phyloP scores from a whole-genome alignment of 2,797 vertebrate species.

The Chromobotia macracanthus region DNA sequence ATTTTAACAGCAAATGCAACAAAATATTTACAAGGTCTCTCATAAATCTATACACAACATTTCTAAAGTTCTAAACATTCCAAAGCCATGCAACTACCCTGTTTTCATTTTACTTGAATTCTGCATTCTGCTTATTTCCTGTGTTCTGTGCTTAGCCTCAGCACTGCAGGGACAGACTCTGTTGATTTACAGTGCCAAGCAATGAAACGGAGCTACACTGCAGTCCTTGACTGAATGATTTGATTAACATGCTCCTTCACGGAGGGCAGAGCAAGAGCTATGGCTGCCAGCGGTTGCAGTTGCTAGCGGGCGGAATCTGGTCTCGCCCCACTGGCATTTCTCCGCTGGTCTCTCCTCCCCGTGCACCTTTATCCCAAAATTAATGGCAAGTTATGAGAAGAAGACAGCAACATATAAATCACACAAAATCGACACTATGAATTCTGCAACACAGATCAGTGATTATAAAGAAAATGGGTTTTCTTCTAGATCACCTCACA shows the following conservation, averaged over 20 bases:
- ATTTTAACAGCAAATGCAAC: no score
- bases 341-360: not conserved
- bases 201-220: slow-evolving; percentile 35
- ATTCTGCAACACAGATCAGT: slow-evolving; percentile 49
- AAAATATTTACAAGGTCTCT: no score
- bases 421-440: slow-evolving; percentile 41
- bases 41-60: no score
- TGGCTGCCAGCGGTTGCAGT: slow-evolving; percentile 42
- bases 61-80: no score
- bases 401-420: slow-evolving; percentile 56
- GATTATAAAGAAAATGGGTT: slow-evolving; percentile 45
- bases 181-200: slow-evolving; percentile 45
- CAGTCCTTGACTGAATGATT: slow-evolving; percentile 54
- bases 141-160: not conserved
- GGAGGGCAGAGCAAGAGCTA: slow-evolving; percentile 43
- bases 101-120: not conserved
- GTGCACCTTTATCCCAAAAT: slow-evolving; percentile 41
- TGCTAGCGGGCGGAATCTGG: slow-evolving; percentile 33
- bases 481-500: not conserved
- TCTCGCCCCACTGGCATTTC: slow-evolving; percentile 23
- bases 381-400: slow-evolving; percentile 54
- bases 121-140: not conserved
- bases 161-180: slow-evolving; percentile 13
- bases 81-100: not conserved
- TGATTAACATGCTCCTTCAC: slow-evolving; percentile 58